Evolutionary conservation across 2,888 invertebrate species (phyloP).

Genomic region (Papilio gigon): DNA sequence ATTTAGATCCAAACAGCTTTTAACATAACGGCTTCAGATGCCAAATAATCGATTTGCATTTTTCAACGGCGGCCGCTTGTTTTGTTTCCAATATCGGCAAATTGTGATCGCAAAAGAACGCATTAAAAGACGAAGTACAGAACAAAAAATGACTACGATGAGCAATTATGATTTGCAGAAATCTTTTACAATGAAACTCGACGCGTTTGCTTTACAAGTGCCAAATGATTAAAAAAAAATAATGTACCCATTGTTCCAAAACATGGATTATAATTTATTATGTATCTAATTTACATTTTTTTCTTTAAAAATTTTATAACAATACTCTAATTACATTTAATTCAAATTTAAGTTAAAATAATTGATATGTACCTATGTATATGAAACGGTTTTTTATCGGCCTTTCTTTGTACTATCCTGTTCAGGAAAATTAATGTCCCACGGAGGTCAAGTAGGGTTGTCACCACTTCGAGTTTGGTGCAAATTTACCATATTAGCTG

Average conservation of each 20-base stretch:
- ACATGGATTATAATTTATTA: no score
- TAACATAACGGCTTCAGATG: slow-evolving; percentile 29
- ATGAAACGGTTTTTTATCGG: background rate
- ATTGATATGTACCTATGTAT: no score
- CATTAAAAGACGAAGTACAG: background rate
- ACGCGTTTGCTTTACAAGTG: no score
- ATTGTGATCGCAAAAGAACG: background rate
- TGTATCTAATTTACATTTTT: no score
- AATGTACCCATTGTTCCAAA: no score
- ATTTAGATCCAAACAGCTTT: slow-evolving; percentile 27
- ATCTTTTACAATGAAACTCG: no score
- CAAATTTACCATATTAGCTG: background rate
- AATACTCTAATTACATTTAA: no score
- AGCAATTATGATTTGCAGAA: no score
- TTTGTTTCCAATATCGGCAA: background rate
- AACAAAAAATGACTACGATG: no score
- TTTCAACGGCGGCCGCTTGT: background rate
- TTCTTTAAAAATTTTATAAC: no score
- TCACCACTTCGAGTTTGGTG: background rate
- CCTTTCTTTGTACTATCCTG: background rate
- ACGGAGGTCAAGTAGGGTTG: background rate
- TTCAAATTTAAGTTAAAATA: no score
- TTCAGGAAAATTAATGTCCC: background rate
- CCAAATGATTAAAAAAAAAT: no score
- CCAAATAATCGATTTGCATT: slow-evolving; percentile 31